Percentiles rank a stretch among this genome's conserved stretches.
phyloP scores from a whole-genome alignment of 2,888 invertebrate species.

The Chrysolina haemoptera region DNA sequence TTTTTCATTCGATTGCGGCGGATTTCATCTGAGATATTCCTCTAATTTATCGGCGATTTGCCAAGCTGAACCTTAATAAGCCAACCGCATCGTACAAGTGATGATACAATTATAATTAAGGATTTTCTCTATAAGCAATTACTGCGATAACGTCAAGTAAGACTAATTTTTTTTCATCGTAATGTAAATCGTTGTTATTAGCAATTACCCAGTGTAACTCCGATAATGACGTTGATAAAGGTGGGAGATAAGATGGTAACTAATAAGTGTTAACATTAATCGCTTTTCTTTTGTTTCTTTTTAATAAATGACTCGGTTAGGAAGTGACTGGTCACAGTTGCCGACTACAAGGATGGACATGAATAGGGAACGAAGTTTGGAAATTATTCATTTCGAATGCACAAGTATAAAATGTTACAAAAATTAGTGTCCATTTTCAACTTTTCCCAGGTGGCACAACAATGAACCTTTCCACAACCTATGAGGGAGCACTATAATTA shows the following conservation, averaged over 20 bases:
- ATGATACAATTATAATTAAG: conserved; percentile 40
- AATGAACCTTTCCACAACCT: too few species aligned
- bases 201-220: conserved; percentile 27
- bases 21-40: conserved; percentile 27
- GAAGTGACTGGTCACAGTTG: neutral
- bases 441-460: too few species aligned
- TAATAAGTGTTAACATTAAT: conserved; percentile 26
- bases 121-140: conserved; percentile 31
- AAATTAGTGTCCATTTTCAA: too few species aligned
- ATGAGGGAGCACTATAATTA: too few species aligned
- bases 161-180: conserved; percentile 17
- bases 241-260: conserved; percentile 16
- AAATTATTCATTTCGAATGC: too few species aligned
- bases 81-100: conserved; percentile 23
- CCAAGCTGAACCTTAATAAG: conserved; percentile 39
- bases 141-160: conserved; percentile 32
- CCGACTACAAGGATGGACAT: neutral
- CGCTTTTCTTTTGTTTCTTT: conserved; percentile 7
- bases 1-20: conserved; percentile 22
- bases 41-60: conserved; percentile 38
- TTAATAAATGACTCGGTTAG: conserved; percentile 4
- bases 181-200: conserved; percentile 25
- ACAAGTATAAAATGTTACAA: too few species aligned
- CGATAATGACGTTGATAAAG: conserved; percentile 25
- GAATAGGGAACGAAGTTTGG: too few species aligned